Conservation (phyloP, 2,113 vertebrate species). For the Tretioscincus oriximinensis region DNA sequence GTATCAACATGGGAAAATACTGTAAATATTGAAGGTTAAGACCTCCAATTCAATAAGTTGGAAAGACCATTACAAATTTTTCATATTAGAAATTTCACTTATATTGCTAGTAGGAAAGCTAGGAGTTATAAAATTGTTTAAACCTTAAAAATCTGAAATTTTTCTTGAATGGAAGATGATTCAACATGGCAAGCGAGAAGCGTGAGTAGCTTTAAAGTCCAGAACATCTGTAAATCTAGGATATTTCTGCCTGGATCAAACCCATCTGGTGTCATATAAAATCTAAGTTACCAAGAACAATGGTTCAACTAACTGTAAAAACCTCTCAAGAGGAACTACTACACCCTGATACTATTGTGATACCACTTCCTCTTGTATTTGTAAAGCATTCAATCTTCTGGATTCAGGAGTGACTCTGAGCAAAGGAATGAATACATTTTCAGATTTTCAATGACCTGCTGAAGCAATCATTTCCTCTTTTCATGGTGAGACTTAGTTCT, state of each 20-base stretch:
- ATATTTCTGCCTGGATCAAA: constrained; percentile 30
- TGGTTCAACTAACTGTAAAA: constrained; percentile 21
- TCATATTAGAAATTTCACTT: background rate
- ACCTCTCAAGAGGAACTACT: constrained; percentile 74
- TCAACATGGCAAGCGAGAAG: background rate
- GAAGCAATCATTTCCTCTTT: constrained; percentile 23
- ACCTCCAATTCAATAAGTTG: background rate
- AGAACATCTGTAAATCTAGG: background rate
- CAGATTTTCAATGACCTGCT: constrained; percentile 33
- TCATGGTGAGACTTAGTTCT: constrained; percentile 8
- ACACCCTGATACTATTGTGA: constrained; percentile 84
- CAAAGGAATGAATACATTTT: constrained; percentile 27
- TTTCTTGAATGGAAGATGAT: background rate
- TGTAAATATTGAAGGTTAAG: background rate
- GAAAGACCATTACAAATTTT: background rate
- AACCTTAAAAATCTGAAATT: background rate
- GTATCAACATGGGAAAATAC: too few relatives aligned
- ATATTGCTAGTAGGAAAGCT: too few relatives aligned
- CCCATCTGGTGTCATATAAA: background rate
- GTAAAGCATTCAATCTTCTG: constrained; percentile 46
- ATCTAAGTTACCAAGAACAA: constrained; percentile 33
- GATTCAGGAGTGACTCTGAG: constrained; percentile 42
- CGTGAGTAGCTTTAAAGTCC: background rate
- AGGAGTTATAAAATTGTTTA: background rate
- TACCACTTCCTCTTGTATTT: constrained; percentile 79